These are phyloP conservation scores for Grallaria varia DNA, from an alignment of 2,113 vertebrate species.

Conservation along the genomic window DNA sequence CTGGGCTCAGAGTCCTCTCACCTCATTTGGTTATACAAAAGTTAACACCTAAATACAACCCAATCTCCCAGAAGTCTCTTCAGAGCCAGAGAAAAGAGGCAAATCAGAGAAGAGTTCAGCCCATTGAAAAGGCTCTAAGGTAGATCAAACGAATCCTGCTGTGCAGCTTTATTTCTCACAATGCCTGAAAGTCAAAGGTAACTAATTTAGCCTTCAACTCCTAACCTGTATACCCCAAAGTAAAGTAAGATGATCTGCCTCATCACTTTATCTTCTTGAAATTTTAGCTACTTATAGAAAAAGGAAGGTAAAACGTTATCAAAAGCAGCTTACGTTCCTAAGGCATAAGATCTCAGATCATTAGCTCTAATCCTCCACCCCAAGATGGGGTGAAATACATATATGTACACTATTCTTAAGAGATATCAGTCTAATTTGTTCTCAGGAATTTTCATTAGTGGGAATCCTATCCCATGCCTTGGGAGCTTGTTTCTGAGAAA, in stretches of 20 bases:
- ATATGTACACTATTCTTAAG: neutral
- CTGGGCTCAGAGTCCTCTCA: neutral
- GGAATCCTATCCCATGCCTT: neutral
- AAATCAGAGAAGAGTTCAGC: neutral
- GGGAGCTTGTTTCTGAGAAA: neutral
- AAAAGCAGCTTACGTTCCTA: neutral
- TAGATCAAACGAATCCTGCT: neutral
- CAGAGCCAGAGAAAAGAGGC: neutral
- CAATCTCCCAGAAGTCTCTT: neutral
- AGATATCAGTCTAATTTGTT: neutral
- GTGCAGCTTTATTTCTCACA: neutral
- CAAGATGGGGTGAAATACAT: neutral
- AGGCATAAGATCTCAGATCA: neutral
- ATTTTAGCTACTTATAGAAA: neutral
- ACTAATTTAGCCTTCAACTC: neutral
- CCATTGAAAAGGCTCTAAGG: neutral
- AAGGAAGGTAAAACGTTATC: neutral
- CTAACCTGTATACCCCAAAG: neutral
- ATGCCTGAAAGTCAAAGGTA: neutral
- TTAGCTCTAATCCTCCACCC: neutral
- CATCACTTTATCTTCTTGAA: neutral
- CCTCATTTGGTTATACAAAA: neutral
- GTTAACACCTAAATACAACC: neutral
- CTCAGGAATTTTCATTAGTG: neutral
- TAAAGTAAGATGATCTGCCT: neutral